Percentiles rank a stretch among this genome's conserved stretches.
These are phyloP conservation scores for Sinopyrophorus schimmeli DNA, from an alignment of 2,888 invertebrate genomes.

Conservation along the genomic window DNA sequence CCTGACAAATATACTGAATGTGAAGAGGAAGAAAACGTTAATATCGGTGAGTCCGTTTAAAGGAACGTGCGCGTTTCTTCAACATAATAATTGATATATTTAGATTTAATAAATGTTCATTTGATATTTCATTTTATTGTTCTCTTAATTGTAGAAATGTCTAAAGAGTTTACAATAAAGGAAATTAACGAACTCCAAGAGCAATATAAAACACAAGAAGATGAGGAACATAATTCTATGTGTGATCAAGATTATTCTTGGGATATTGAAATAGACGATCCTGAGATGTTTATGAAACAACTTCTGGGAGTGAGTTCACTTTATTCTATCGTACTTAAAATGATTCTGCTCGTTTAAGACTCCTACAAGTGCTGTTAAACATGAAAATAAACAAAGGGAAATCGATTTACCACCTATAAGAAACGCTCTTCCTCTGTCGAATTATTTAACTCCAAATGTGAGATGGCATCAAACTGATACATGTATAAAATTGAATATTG, in stretches of 20 bases:
- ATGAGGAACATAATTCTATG: neutral
- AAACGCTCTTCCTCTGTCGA: constrained; percentile 32
- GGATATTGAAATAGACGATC: constrained; percentile 27
- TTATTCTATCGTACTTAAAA: neutral
- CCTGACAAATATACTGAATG: constrained; percentile 20
- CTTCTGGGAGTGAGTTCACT: constrained; percentile 13
- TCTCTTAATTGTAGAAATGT: too few relatives aligned
- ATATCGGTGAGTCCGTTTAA: neutral
- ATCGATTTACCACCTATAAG: constrained; percentile 10
- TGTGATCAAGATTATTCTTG: constrained; percentile 3
- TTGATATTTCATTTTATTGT: too few relatives aligned
- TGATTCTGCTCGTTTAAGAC: too few relatives aligned
- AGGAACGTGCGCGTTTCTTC: neutral
- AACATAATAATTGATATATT: too few relatives aligned
- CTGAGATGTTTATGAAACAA: constrained; percentile 26
- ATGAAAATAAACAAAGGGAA: neutral
- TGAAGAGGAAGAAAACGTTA: constrained; percentile 23
- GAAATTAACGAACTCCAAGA: neutral
- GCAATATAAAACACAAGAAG: neutral
- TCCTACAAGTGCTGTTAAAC: neutral
- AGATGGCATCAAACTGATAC: constrained; percentile 47
- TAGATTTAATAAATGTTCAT: too few relatives aligned
- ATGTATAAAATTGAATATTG: constrained; percentile 42
- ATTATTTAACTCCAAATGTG: constrained; percentile 46
- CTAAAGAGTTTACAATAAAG: too few relatives aligned